phyloP scores from a whole-genome alignment of 2,888 invertebrate species.

The Octodonta nipae region DNA sequence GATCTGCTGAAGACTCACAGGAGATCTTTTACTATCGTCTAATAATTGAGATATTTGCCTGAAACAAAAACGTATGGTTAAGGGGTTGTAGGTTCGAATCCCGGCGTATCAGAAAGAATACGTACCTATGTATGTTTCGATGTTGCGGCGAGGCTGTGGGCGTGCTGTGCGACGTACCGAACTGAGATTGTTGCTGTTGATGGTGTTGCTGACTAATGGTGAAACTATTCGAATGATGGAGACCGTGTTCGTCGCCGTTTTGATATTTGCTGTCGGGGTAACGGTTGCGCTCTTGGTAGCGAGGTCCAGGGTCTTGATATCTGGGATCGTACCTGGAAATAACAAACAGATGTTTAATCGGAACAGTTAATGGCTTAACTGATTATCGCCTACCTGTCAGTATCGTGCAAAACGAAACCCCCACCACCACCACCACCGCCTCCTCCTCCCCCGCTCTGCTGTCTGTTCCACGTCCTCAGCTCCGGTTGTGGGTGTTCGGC shows the following conservation, averaged over 20 bases:
- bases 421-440: constrained; percentile 26
- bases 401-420: constrained; percentile 55
- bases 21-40: constrained; percentile 31
- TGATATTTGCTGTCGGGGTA: constrained; percentile 27
- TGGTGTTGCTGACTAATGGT: constrained; percentile 40
- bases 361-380: too few relatives aligned
- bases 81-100: neutral
- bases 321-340: constrained; percentile 10
- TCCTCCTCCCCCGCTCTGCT: constrained; percentile 16
- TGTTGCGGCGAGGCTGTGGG: constrained; percentile 54
- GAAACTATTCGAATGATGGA: constrained; percentile 43
- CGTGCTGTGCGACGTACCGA: constrained; percentile 37
- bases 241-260: constrained; percentile 32
- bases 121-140: constrained; percentile 39
- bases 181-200: constrained; percentile 39
- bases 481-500: constrained; percentile 24
- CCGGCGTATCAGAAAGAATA: too few relatives aligned
- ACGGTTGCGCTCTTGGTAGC: constrained; percentile 15
- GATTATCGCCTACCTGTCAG: constrained; percentile 13
- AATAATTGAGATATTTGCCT: constrained; percentile 42
- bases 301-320: constrained; percentile 11
- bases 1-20: constrained; percentile 42
- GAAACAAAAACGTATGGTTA: neutral
- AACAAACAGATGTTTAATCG: too few relatives aligned
- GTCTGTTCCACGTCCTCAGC: constrained; percentile 32